Conservation (phyloP, 2,797 vertebrate species). For the Crossoptilon crossoptilon region DNA sequence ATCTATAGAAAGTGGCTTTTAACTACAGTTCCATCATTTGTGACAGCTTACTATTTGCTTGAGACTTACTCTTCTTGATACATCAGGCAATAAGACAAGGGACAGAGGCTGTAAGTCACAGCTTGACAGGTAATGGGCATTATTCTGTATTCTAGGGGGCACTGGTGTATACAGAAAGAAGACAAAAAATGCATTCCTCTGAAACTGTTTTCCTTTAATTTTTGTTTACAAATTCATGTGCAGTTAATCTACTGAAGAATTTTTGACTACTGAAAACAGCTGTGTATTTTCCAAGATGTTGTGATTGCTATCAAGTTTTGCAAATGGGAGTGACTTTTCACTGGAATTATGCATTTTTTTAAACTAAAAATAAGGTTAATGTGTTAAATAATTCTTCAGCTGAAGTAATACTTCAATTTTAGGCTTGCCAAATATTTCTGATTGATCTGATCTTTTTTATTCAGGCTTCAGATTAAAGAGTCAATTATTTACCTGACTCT, state of each 20-base stretch:
- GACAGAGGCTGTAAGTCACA: background rate
- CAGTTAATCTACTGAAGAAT: background rate
- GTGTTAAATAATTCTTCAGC: background rate
- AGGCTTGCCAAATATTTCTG: background rate
- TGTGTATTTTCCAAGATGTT: background rate
- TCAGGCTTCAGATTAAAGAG: background rate
- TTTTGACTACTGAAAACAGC: background rate
- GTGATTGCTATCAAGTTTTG: background rate
- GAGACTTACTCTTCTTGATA: background rate
- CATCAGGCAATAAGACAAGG: background rate
- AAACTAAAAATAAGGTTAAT: background rate
- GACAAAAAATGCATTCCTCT: background rate
- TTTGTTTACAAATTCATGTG: background rate
- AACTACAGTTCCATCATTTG: background rate
- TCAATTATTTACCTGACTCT: conserved; percentile 10
- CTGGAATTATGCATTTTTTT: background rate
- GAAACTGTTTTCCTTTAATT: background rate
- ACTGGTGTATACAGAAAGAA: background rate
- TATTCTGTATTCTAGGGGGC: background rate
- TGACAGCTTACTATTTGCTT: background rate
- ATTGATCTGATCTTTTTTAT: conserved; percentile 8
- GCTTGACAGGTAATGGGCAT: background rate
- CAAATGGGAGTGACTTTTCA: background rate
- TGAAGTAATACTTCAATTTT: conserved; percentile 17
- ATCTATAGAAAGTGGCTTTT: background rate